phyloP scores from a whole-genome alignment of 1,140 invertebrate genomes.

The Lepidurus apus region DNA sequence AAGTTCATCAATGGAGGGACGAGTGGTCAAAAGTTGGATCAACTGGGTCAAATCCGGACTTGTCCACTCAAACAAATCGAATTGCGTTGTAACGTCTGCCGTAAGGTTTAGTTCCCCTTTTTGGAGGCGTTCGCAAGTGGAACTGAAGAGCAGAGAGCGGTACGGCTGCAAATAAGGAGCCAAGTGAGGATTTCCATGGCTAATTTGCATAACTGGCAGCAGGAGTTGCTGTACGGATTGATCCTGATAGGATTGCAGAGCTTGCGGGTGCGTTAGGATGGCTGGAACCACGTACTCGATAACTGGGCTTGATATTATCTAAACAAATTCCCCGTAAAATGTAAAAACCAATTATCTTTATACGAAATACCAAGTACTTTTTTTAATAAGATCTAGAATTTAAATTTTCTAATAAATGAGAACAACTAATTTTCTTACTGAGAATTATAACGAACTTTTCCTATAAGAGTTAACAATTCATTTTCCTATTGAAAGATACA shows the following conservation, averaged over 20 bases:
- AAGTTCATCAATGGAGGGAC: conserved; percentile 5
- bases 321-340: not conserved
- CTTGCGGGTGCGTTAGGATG: not conserved
- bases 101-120: not conserved
- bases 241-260: not conserved
- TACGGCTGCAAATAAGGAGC: not conserved
- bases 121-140: not conserved
- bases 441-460: too few relatives aligned
- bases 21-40: conserved; percentile 14
- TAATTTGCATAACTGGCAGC: not conserved
- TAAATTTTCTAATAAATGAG: too few relatives aligned
- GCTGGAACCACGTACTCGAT: not conserved
- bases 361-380: too few relatives aligned
- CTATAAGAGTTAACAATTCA: too few relatives aligned
- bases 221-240: not conserved
- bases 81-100: not conserved
- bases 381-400: too few relatives aligned
- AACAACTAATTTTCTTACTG: too few relatives aligned
- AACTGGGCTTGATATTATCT: not conserved
- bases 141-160: not conserved
- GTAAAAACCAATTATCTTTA: too few relatives aligned
- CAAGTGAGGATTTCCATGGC: not conserved
- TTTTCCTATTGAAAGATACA: too few relatives aligned
- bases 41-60: conserved; percentile 4
- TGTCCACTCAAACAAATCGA: conserved; percentile 11